These are phyloP conservation scores for Sapajus apella DNA, from an alignment of 2,113 vertebrate species.

Conservation along the genomic window DNA sequence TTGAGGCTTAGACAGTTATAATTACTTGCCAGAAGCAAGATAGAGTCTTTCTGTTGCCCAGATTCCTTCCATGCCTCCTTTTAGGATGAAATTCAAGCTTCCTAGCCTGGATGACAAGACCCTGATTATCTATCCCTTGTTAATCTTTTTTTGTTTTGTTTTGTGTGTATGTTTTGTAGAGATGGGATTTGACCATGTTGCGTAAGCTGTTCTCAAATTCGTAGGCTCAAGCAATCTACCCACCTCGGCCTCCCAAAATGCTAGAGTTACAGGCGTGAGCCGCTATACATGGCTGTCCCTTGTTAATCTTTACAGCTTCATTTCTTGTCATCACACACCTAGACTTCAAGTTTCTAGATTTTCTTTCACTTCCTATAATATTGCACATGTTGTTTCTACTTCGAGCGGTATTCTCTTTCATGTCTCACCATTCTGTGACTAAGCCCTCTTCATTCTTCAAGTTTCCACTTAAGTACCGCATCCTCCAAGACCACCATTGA, in stretches of 20 bases:
- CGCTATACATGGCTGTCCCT: background rate
- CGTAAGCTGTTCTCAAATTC: no score
- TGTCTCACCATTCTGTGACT: background rate
- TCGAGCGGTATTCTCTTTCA: background rate
- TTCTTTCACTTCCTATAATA: background rate
- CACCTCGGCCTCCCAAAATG: no score
- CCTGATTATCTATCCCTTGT: background rate
- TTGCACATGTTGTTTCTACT: background rate
- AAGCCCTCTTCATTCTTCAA: background rate
- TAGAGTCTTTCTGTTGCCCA: background rate
- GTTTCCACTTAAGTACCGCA: background rate
- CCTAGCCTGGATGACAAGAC: background rate
- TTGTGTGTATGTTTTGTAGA: no score
- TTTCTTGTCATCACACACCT: background rate
- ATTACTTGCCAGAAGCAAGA: background rate
- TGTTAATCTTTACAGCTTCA: background rate
- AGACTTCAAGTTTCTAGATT: background rate
- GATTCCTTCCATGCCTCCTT: background rate
- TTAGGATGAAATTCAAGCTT: background rate
- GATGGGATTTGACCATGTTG: no score
- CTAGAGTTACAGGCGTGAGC: no score
- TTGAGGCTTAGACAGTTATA: background rate
- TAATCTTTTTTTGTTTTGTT: background rate
- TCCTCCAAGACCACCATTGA: background rate
- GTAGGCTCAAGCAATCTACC: no score